Conservation (phyloP, 2,113 vertebrate genomes). For the Dicrurus megarhynchus region DNA sequence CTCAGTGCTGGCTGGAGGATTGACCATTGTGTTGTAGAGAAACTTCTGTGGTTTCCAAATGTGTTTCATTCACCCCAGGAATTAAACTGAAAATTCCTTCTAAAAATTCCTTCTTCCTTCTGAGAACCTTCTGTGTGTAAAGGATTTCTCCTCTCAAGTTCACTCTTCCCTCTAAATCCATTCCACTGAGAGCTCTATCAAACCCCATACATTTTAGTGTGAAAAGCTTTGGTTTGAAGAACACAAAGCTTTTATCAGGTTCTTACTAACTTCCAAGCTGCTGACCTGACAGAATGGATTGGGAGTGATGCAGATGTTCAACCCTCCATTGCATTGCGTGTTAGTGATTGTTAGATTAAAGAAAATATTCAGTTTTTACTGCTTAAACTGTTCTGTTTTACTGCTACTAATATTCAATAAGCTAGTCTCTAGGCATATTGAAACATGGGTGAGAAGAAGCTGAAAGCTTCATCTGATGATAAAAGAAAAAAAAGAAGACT, state of each 20-base stretch:
- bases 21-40: neutral
- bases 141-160: conserved; percentile 23
- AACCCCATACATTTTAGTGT: neutral
- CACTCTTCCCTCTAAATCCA: neutral
- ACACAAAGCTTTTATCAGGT: neutral
- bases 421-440: neutral
- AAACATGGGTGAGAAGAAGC: neutral
- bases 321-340: neutral
- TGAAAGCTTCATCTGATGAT: neutral
- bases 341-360: neutral
- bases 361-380: neutral
- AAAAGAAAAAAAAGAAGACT: neutral
- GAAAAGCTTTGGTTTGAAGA: neutral
- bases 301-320: neutral
- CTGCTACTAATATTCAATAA: neutral
- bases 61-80: conserved; percentile 3
- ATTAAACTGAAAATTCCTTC: neutral
- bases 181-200: neutral
- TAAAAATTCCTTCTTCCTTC: too few relatives aligned
- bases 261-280: neutral
- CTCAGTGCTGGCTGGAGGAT: neutral
- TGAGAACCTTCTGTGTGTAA: neutral
- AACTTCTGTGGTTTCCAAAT: neutral
- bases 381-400: neutral
- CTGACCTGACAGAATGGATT: neutral